Conservation (phyloP, 2,888 invertebrate species). For the Pachydiplax longipennis region DNA sequence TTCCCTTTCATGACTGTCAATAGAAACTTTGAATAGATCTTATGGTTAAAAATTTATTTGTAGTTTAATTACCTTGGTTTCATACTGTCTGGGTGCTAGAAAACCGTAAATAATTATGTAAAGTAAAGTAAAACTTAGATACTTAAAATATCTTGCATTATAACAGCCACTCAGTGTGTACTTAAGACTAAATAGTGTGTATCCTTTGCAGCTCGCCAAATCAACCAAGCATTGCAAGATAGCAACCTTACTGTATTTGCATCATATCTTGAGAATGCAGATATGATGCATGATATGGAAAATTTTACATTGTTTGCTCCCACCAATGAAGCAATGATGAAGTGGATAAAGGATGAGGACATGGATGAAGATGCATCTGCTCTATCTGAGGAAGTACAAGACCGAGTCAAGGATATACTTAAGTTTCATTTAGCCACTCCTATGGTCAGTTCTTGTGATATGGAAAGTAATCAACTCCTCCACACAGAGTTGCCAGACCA, state of each 20-base stretch:
- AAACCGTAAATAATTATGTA: too few relatives aligned
- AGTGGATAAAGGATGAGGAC: constrained; percentile 32
- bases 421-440: background rate
- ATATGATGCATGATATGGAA: constrained; percentile 56
- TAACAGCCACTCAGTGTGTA: background rate
- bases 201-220: constrained; percentile 57
- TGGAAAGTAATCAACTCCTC: constrained; percentile 11
- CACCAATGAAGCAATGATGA: constrained; percentile 60
- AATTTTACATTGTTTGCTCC: constrained; percentile 64
- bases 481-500: background rate
- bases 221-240: constrained; percentile 63
- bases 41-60: too few relatives aligned
- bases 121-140: background rate
- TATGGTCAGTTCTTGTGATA: constrained; percentile 17
- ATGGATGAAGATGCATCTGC: background rate
- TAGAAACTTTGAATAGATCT: too few relatives aligned
- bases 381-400: background rate
- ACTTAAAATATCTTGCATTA: background rate
- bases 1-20: too few relatives aligned
- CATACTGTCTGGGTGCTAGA: too few relatives aligned
- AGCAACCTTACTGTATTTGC: constrained; percentile 70
- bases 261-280: constrained; percentile 58
- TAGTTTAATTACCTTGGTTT: too few relatives aligned
- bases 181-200: background rate
- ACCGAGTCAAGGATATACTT: background rate